Conservation (phyloP, 2,113 vertebrate species). For the Odontesthes bonariensis region DNA sequence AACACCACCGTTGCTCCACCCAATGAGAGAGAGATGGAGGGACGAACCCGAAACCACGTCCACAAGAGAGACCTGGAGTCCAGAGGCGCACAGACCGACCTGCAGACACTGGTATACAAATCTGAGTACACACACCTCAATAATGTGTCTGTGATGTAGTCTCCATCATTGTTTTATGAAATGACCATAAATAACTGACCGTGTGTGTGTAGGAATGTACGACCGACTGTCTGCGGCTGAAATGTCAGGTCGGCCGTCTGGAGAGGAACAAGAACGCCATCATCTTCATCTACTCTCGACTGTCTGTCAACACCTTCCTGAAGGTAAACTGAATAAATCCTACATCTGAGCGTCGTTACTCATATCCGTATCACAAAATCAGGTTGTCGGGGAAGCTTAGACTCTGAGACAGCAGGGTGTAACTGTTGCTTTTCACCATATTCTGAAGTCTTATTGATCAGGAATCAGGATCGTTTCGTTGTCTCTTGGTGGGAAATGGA, state of each 20-base stretch:
- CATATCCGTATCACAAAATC: neutral
- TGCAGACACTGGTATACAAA: slow-evolving; percentile 86
- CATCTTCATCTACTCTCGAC: slow-evolving; percentile 90
- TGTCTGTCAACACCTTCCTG: slow-evolving; percentile 92
- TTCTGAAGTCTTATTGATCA: too few relatives aligned
- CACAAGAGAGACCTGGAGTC: slow-evolving; percentile 85
- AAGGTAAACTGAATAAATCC: slow-evolving; percentile 75
- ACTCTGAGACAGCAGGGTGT: too few relatives aligned
- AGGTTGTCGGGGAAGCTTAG: too few relatives aligned
- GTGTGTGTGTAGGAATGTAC: slow-evolving; percentile 85
- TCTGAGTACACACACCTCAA: neutral
- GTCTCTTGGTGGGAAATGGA: neutral
- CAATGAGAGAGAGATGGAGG: slow-evolving; percentile 76
- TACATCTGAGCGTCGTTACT: neutral
- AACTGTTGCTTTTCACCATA: neutral
- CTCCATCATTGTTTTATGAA: neutral
- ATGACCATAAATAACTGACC: slow-evolving; percentile 2
- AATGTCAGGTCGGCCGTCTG: slow-evolving; percentile 93
- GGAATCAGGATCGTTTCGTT: too few relatives aligned
- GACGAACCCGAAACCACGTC: slow-evolving; percentile 75
- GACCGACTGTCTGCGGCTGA: slow-evolving; percentile 86
- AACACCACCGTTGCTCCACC: slow-evolving; percentile 70
- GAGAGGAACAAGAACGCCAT: slow-evolving; percentile 93
- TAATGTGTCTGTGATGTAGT: too few relatives aligned
- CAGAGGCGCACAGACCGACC: slow-evolving; percentile 71